Conservation (phyloP, 2,797 vertebrate genomes). For the Cercopithecus hamlyni region DNA sequence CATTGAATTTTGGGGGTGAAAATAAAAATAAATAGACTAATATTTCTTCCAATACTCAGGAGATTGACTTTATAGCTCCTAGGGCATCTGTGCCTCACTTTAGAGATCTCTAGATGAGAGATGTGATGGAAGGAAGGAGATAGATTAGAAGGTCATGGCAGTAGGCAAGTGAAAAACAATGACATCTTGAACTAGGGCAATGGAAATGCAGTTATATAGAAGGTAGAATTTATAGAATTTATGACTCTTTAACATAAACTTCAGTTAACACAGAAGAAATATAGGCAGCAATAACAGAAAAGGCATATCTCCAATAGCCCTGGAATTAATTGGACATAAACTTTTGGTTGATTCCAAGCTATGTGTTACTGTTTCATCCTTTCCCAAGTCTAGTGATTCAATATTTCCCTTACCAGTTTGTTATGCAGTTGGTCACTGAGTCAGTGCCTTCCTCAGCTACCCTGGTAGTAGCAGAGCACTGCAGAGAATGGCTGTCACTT, state of each 20-base stretch:
- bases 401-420: not conserved
- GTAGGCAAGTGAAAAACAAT: not conserved
- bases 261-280: not conserved
- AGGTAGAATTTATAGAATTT: not conserved
- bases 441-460: not conserved
- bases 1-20: not conserved
- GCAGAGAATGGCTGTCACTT: not conserved
- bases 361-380: not conserved
- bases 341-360: not conserved
- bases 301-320: not conserved
- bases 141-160: not conserved
- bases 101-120: not conserved
- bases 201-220: not conserved
- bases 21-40: not conserved
- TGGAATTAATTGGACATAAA: not conserved
- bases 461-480: not conserved
- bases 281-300: not conserved
- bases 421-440: not conserved
- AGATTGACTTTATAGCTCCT: not conserved
- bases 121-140: not conserved
- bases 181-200: not conserved
- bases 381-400: not conserved
- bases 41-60: not conserved
- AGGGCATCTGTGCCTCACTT: not conserved
- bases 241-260: not conserved